phyloP scores from a whole-genome alignment of 1,140 invertebrate genomes.

The Bemisia tabaci region DNA sequence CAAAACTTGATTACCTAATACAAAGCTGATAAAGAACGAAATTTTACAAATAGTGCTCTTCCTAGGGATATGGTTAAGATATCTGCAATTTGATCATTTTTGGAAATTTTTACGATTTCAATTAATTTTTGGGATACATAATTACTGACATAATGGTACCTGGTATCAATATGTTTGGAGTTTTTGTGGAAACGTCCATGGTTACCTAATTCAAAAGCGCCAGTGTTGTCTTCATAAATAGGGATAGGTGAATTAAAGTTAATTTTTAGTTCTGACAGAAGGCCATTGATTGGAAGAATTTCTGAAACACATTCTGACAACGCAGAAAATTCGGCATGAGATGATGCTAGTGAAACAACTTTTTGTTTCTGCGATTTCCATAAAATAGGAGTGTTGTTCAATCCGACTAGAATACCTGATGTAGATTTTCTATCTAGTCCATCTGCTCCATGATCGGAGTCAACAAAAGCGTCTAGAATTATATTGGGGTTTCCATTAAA shows the following conservation, averaged over 20 bases:
- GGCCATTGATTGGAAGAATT: slow-evolving; percentile 6
- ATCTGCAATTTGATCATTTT: background rate
- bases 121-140: too few species aligned
- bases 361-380: slow-evolving; percentile 22
- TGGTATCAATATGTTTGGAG: background rate
- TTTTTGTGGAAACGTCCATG: background rate
- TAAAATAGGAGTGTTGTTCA: slow-evolving; percentile 22
- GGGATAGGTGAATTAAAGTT: too few species aligned
- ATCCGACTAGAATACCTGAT: slow-evolving; percentile 27
- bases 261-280: background rate
- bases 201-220: background rate
- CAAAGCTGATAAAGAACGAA: background rate
- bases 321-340: slow-evolving; percentile 22
- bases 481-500: too few species aligned
- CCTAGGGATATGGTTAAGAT: slow-evolving; percentile 4
- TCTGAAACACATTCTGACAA: slow-evolving; percentile 19
- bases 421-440: slow-evolving; percentile 29
- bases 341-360: slow-evolving; percentile 21
- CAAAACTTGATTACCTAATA: too few species aligned
- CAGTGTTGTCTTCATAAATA: slow-evolving; percentile 3
- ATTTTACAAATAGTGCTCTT: background rate
- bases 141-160: slow-evolving; percentile 2
- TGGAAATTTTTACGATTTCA: background rate
- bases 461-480: slow-evolving; percentile 21
- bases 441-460: slow-evolving; percentile 31